Evolutionary conservation across 2,113 vertebrate genomes (phyloP), one percentile per base, ranked within the genome.

Genomic region (Todiramphus chloris): DNA sequence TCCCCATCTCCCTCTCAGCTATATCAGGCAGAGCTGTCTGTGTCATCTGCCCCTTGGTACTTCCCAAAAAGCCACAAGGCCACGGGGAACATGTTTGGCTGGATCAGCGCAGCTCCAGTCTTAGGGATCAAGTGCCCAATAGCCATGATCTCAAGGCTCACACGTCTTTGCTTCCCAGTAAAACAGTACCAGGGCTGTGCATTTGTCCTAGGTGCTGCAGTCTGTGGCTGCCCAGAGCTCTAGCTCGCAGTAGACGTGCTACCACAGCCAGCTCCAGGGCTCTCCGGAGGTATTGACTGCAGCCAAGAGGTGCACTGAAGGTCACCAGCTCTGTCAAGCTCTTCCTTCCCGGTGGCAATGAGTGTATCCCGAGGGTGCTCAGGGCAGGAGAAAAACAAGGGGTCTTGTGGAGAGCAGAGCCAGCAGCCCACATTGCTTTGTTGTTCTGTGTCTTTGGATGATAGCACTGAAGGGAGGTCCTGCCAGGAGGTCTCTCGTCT

Each of bases 151-250:
- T 72, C 16, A 62, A 83, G 76, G 80, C 58, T 93, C 58, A 41
- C 17, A 30, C 0, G 4, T 60, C 16, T 78, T 92, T 68, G 31
- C 68, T 92, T 64, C 58, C 62, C 43, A 53, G 39, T 5, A 64
- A 72, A 60, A 56, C 27, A 21, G 30, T 30, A 69, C 13, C 20
- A 5, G 2, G 44, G 24, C 27, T n/a, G 60, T 56, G 16, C 12
- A 30, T 86, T 90, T 2, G 2, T 69, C 46, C 39, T 46, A 25
- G 53, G 13, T 76, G 70, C 58, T 73, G 63, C 58, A 76, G 39
- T 39, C 53, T 51, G 75, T 35, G 33, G 50, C 87, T 91, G 50
- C 80, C 91, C 91, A 86, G 59, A 90, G 30, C 83, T 89, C 59
- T 48, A 58, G 72, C 35, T 62, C 48, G 39, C 20, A 33, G 68